Evolutionary conservation across 2,797 vertebrate species (phyloP).

Genomic region (Botia kubotai): DNA sequence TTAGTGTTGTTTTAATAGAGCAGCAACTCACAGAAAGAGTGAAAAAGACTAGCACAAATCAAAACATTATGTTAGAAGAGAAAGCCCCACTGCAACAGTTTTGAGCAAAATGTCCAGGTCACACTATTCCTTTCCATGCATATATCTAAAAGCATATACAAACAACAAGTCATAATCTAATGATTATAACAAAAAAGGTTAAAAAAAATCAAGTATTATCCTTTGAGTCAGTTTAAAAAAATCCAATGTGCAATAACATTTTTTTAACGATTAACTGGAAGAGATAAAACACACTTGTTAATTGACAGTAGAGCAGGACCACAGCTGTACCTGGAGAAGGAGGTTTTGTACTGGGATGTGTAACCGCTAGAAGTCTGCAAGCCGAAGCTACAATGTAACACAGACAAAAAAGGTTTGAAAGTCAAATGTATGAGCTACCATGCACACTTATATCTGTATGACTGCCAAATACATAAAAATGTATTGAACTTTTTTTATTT

Average conservation of each 20-base stretch:
- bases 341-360: slow-evolving; percentile 76
- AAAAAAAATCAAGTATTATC: slow-evolving; percentile 41
- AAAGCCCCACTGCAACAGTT: slow-evolving; percentile 44
- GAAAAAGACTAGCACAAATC: slow-evolving; percentile 46
- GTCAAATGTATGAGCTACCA: slow-evolving; percentile 34
- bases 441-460: slow-evolving; percentile 52
- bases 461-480: background rate
- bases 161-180: background rate
- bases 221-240: slow-evolving; percentile 46
- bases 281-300: slow-evolving; percentile 4
- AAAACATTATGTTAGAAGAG: slow-evolving; percentile 60
- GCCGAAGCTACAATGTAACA: slow-evolving; percentile 79
- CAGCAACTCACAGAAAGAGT: slow-evolving; percentile 35
- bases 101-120: slow-evolving; percentile 10
- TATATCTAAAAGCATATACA: slow-evolving; percentile 21
- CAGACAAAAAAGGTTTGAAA: slow-evolving; percentile 59
- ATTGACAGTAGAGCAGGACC: slow-evolving; percentile 31
- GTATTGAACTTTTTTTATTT: no score
- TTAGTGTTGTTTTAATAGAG: slow-evolving; percentile 58
- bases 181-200: slow-evolving; percentile 54
- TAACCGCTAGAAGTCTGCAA: slow-evolving; percentile 76
- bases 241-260: slow-evolving; percentile 45
- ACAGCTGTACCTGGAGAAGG: slow-evolving; percentile 63
- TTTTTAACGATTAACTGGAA: slow-evolving; percentile 9
- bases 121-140: slow-evolving; percentile 9